A percentile compares a stretch with the other conserved stretches of the same genome.
Conservation (phyloP, 2,113 vertebrate genomes). For the Dolichallabes microphthalmus region DNA sequence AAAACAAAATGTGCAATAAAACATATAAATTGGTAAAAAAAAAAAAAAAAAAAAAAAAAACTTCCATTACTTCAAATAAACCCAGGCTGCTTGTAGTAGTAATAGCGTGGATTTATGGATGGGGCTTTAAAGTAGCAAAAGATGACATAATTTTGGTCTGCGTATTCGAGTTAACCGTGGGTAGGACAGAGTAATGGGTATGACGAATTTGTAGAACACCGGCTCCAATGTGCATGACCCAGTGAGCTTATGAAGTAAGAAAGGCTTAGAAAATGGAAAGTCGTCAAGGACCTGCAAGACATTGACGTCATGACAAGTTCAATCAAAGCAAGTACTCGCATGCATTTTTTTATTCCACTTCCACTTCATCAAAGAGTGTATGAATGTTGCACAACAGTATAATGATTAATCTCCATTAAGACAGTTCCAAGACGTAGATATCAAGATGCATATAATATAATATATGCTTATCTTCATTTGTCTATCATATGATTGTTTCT, state of each 20-base stretch:
- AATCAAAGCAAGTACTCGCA: background rate
- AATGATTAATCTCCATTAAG: background rate
- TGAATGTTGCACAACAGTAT: conserved; percentile 1
- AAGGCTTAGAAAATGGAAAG: conserved; percentile 4
- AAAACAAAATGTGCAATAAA: too few relatives aligned
- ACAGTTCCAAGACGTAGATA: conserved; percentile 23
- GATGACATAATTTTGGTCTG: too few relatives aligned
- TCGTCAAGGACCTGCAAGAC: conserved; percentile 30
- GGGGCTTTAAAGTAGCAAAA: too few relatives aligned
- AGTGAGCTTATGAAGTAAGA: background rate
- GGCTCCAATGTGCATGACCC: background rate
- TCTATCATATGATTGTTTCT: background rate
- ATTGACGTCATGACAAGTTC: background rate
- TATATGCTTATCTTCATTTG: background rate
- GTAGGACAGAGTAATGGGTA: too few relatives aligned
- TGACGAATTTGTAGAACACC: too few relatives aligned
- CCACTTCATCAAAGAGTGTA: conserved; percentile 12
- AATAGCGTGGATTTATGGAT: too few relatives aligned
- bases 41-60: too few relatives aligned
- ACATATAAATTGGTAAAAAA: too few relatives aligned
- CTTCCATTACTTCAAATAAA: too few relatives aligned
- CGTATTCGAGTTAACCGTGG: too few relatives aligned
- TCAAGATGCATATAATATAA: background rate
- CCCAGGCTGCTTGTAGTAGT: too few relatives aligned
- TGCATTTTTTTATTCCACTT: conserved; percentile 20